Base-by-base conservation (phyloP, 2,888 invertebrate species). In the Torymus aiolomorphi region DNA sequence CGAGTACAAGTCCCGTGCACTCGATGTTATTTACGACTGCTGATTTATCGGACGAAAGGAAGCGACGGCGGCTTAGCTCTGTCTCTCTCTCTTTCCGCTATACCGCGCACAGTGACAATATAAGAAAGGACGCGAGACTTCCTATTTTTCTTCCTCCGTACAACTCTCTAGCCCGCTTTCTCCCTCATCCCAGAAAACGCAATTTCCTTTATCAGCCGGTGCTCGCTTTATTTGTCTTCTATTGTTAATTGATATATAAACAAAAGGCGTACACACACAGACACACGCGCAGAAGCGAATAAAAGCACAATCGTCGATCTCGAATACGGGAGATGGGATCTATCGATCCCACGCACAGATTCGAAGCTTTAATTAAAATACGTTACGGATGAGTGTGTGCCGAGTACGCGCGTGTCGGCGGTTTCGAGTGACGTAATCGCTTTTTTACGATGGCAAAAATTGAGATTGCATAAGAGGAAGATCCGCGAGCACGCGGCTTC, bases 11-110 rank as follows among this genome's bases (percentile, higher is more conserved):
- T 83, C 82, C 82, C 83, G 83, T 82, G 80, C 86, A 85, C 88
- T 87, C 87, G 86, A 88, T 54, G 78, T 81, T 89, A 89, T 89
- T 89, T 89, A 89, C 87, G 89, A 86, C 85, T 84, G 84, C 86
- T 89, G 89, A 89, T 89, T 89, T 89, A 89, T 89, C 88, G 88
- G 86, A 86, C 84, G 86, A 87, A 86, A 87, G 88, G 86, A 88
- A 87, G 85, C 86, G 86, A 86, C 86, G 85, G 49, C 62, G 84
- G 62, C 61, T 70, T 62, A 18, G 59, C 74, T 80, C 20, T n/a
- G n/a, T 20, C 42, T 56, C 56, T 18, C 8, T 59, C 49, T 51
- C 88, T 42, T 42, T 42, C 42, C 42, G 8, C 42, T 42, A 10
- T 42, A 42, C 42, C 42, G 42, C 86, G 86, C 83, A 14, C 81